Base-by-base conservation (phyloP, 2,113 vertebrate species). In the Megaceryle maxima region DNA sequence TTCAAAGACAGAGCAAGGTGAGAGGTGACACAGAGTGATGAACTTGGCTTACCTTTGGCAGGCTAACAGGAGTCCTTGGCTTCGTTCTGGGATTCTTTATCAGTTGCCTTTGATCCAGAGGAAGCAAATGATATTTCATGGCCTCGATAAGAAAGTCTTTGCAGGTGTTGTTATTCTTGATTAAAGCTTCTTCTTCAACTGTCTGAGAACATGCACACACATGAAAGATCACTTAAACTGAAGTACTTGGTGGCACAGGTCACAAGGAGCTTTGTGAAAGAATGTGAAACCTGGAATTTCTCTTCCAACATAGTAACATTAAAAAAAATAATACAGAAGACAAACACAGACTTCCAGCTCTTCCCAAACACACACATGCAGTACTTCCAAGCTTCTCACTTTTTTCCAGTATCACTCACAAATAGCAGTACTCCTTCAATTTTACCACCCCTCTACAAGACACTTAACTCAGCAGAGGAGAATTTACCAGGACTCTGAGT, bases 81-180 rank as follows among this genome's bases (percentile, higher is more conserved):
- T 99, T 98, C 18, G 99, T 99, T 92, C 99, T 98, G 91, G 99
- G 99, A 5, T 99, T 99, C 97, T 99, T 99, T 96, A 99, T 99
- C 94, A 99, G 97, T 73, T 99, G 99, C 31, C 99, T 98, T 97
- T 99, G 99, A 97, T 99, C 99, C 74, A 98, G 98, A n/a, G 99
- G 99, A 91, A 99, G 98, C 88, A 99, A 98, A 94, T 99, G 99
- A 59, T 99, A 99, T 96, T 99, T 99, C 99, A 99, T 99, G 21
- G 99, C 99, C 95, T 99, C 99, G 2, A 99, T 99, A 76, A 99
- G 99, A 83, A 99, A 99, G 88, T 99, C 99, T 94, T 99, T 99
- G 97, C 99, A 99, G 28, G 99, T 99, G 97, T 98, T 99, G 98
- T 99, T 99, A 98, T 99, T 99, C 97, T 99, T 99, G 95, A 99